Percentiles rank a stretch among this genome's conserved stretches.
Conservation (phyloP, 2,888 invertebrate genomes). For the Noctua fimbriata region DNA sequence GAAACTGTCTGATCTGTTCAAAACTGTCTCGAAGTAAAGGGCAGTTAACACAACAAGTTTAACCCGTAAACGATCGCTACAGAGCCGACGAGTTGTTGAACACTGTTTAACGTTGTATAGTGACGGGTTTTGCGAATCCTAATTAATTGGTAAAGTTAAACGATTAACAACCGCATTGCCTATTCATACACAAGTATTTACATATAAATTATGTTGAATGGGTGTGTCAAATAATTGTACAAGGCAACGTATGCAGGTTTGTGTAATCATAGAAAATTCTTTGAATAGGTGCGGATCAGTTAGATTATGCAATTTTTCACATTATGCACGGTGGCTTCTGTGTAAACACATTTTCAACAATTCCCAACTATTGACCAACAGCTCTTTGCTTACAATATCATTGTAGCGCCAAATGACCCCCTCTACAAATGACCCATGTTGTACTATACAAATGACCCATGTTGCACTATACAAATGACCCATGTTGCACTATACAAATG, state of each 20-base stretch:
- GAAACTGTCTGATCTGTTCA: constrained; percentile 2
- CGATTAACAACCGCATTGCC: background rate
- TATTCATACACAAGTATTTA: background rate
- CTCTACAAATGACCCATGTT: too few relatives aligned
- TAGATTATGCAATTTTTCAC: background rate
- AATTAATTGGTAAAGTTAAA: constrained; percentile 7
- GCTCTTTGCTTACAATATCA: too few relatives aligned
- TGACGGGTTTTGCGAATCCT: background rate
- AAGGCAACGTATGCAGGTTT: background rate
- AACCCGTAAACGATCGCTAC: constrained; percentile 1
- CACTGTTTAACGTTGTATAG: constrained; percentile 8
- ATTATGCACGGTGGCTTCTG: background rate
- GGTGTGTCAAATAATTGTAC: background rate
- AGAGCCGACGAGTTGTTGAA: background rate
- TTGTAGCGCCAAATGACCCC: too few relatives aligned
- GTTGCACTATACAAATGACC: too few relatives aligned
- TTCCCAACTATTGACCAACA: too few relatives aligned
- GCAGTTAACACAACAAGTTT: constrained; percentile 8
- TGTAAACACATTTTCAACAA: background rate
- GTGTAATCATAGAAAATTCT: background rate
- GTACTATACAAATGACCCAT: too few relatives aligned
- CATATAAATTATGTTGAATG: background rate
- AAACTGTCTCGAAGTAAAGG: constrained; percentile 10
- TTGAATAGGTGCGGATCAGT: background rate
- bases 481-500: too few relatives aligned